Conservation (phyloP, 2,888 invertebrate genomes). For the Altica lythri region DNA sequence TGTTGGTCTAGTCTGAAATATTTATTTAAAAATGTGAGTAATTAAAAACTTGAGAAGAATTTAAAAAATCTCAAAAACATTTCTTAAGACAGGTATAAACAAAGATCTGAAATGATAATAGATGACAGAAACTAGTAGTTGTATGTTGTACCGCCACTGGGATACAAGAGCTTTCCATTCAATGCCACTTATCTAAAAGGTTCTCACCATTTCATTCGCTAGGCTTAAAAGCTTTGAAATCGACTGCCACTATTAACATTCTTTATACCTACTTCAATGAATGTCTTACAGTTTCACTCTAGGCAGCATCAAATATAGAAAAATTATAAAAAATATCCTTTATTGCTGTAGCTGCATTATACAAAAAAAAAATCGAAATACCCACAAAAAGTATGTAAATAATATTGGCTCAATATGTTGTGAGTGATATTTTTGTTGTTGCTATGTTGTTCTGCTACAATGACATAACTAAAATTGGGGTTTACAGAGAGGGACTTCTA, state of each 20-base stretch:
- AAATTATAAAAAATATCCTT: no score
- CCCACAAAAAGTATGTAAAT: background rate
- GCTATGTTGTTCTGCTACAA: no score
- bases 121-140: background rate
- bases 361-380: background rate
- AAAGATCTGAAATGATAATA: slow-evolving; percentile 6
- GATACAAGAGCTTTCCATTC: slow-evolving; percentile 14
- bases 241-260: slow-evolving; percentile 30
- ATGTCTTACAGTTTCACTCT: slow-evolving; percentile 7
- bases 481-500: no score
- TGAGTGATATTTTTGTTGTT: no score
- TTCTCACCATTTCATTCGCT: slow-evolving; percentile 36
- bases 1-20: no score
- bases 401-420: no score
- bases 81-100: background rate
- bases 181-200: slow-evolving; percentile 44
- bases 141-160: slow-evolving; percentile 11
- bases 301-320: no score
- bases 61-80: background rate
- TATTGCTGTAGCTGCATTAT: no score
- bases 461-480: no score
- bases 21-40: no score
- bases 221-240: slow-evolving; percentile 42
- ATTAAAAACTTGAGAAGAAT: slow-evolving; percentile 1
- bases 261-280: slow-evolving; percentile 14